Base-by-base conservation (phyloP, 2,113 vertebrate genomes). In the Rhea pennata region DNA sequence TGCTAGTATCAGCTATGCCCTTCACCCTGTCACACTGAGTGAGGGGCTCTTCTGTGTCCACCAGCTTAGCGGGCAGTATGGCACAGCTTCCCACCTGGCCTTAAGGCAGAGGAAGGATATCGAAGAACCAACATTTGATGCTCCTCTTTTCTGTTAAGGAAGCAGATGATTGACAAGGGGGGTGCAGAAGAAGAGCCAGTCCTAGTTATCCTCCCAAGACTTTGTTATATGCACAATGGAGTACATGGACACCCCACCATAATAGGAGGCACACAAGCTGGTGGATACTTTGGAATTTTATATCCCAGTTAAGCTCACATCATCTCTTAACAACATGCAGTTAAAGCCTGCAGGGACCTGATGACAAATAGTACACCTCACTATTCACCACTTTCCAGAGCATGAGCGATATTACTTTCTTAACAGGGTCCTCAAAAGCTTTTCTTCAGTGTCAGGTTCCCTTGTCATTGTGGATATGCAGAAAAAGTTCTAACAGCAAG, bases 41-140 rank as follows among this genome's bases (percentile, higher is more conserved):
- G 53, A 71, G 77, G 58, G 56, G 39, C 46, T 64, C 8, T 2
- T 21, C 59, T 0, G 0, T 16, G 16, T 10, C 50, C 84, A 81
- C 83, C 67, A 67, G 59, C 76, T 16, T 46, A 0, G 0, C 1
- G 23, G 58, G 24, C 15, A 48, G 33, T 48, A 16, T 19, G 15
- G 6, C 8, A 14, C 1, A 83, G 53, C 19, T 75, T 51, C 46
- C 67, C 56, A 39, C 19, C 14, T 44, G 10, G 12, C 26, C 48
- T 83, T 48, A 13, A 13, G 48, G 78, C 2, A 44, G 50, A 23
- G 87, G 27, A n/a, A 0, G 5, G 22, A 9, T 27, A 21, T 58
- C 59, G 5, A 4, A 42, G 19, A 70, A 31, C 36, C 1, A 2
- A 12, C 12, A 4, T 1, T 21, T 56, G 48, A 31, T 9, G 5